A percentile compares a stretch with the other conserved stretches of the same genome.
Conservation (phyloP, 2,888 invertebrate species). For the Acleris literana region DNA sequence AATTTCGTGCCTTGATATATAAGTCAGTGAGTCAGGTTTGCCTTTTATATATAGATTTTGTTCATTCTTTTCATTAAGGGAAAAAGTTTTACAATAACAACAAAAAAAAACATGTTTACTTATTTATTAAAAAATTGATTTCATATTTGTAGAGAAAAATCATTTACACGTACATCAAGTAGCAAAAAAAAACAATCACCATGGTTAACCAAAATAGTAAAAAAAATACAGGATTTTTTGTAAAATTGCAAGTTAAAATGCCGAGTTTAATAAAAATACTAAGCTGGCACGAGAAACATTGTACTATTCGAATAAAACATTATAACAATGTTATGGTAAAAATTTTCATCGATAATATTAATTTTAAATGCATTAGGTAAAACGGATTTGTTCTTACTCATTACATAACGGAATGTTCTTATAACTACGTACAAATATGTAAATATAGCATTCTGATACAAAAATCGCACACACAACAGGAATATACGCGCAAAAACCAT, state of each 20-base stretch:
- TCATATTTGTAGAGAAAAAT: conserved; percentile 6
- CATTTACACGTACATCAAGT: background rate
- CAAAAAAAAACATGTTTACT: background rate
- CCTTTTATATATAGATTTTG: too few species aligned
- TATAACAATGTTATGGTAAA: background rate
- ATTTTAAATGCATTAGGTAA: conserved; percentile 3
- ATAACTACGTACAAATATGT: conserved; percentile 21
- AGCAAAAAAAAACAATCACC: background rate
- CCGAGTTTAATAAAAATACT: too few species aligned
- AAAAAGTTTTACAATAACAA: too few species aligned
- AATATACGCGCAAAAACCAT: conserved; percentile 1
- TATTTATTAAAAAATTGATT: conserved; percentile 18
- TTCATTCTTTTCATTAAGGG: too few species aligned
- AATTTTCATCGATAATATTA: background rate
- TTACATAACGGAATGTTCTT: conserved; percentile 31
- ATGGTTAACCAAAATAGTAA: background rate
- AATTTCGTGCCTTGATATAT: too few species aligned
- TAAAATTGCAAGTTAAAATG: too few species aligned
- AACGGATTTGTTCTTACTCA: conserved; percentile 16
- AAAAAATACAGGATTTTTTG: too few species aligned
- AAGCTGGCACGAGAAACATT: too few species aligned
- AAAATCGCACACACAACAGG: conserved; percentile 17
- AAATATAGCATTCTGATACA: conserved; percentile 15
- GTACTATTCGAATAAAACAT: background rate
- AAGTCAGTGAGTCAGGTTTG: too few species aligned